Base-by-base conservation (phyloP, 2,797 vertebrate genomes). In the Channa striata region DNA sequence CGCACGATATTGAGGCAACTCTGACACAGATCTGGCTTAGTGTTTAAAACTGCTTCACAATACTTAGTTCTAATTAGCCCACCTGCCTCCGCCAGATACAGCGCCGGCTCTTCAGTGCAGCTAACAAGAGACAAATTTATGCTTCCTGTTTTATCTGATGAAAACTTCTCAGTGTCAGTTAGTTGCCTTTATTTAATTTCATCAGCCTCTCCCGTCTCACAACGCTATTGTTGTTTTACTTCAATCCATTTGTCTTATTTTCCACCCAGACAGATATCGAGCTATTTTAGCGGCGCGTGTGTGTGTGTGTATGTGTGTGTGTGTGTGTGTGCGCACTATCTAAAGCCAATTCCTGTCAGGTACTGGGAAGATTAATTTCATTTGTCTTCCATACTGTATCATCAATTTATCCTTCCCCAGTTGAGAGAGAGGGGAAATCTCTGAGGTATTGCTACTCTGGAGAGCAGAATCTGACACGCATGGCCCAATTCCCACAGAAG, bases 331-430 rank as follows among this genome's bases (percentile, higher is more conserved):
- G 69, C 36, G 46, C 53, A 46, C 73, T 20, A 78, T 86, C 88
- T 83, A 87, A 92, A 90, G 86, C 87, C 76, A 66, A 92, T 89
- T 92, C 84, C 84, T 92, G 92, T 95, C 93, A 93, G 84, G 79
- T 85, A 68, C 65, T 30, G 77, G 78, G 81, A 94, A 94, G 93
- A 95, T 95, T 94, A 94, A 94, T 95, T 94, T 93, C 90, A 92
- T 93, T 95, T 94, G 93, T 93, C 92, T 93, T 91, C 90, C 78
- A 51, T 86, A 89, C 89, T 90, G 89, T 89, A 93, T 95, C 93
- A 92, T 95, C 93, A 92, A 94, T 95, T 94, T 92, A 94, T 94
- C 88, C 93, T 94, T 92, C 88, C 92, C 89, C 87, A 88, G 86
- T 90, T 81, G 87, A 88, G 81, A 82, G 80, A 77, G 68, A 83